phyloP scores from a whole-genome alignment of 2,797 vertebrate species.

The Chelon auratus region DNA sequence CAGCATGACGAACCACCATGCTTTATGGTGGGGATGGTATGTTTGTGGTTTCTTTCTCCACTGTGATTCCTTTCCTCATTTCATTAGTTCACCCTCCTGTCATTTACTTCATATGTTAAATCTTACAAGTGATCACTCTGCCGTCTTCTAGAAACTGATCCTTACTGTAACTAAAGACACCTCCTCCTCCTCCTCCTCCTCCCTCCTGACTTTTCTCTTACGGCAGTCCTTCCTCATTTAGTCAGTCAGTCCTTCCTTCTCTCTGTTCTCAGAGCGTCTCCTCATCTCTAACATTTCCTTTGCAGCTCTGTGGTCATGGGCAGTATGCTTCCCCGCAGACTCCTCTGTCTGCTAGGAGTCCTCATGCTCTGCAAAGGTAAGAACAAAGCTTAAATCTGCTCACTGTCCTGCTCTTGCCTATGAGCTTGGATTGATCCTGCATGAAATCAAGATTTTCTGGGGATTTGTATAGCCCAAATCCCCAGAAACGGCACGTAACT shows the following conservation, averaged over 20 bases:
- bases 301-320: background rate
- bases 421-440: background rate
- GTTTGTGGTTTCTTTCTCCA: too few relatives aligned
- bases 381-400: conserved; percentile 14
- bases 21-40: too few relatives aligned
- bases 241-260: conserved; percentile 24
- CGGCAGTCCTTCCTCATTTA: conserved; percentile 22
- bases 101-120: background rate
- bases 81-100: too few relatives aligned
- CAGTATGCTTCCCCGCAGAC: conserved; percentile 66
- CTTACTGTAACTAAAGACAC: conserved; percentile 15
- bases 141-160: conserved; percentile 31
- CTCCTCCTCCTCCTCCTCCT: conserved; percentile 21
- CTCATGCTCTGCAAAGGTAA: conserved; percentile 81
- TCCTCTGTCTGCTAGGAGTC: conserved; percentile 69
- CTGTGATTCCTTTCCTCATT: too few relatives aligned
- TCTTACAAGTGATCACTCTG: background rate
- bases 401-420: background rate
- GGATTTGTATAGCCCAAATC: background rate
- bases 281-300: background rate
- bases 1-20: too few relatives aligned
- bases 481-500: background rate
- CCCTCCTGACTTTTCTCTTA: conserved; percentile 26
- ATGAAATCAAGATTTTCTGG: too few relatives aligned
- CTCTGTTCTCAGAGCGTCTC: conserved; percentile 9